These are phyloP conservation scores for Scopus umbretta DNA, from an alignment of 2,113 vertebrate genomes.

Conservation along the genomic window DNA sequence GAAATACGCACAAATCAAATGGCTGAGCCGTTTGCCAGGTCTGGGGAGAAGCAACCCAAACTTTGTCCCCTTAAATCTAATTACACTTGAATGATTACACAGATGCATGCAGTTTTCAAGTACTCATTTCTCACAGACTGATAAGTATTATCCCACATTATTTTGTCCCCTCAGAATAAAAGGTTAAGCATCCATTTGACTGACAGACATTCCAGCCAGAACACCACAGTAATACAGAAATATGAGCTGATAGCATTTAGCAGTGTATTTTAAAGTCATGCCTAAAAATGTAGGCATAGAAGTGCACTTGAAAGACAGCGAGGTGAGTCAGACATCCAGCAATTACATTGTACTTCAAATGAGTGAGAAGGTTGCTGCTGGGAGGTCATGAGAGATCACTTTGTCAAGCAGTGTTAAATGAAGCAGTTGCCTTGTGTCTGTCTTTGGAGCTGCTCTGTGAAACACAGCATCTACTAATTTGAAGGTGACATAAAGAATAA, in stretches of 20 bases:
- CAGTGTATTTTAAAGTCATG: background rate
- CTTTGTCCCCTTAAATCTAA: background rate
- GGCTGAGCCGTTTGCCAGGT: background rate
- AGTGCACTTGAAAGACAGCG: background rate
- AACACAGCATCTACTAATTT: background rate
- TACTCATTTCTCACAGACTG: background rate
- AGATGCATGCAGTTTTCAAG: background rate
- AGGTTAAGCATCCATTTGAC: background rate
- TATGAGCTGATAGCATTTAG: background rate
- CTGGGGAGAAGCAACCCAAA: background rate
- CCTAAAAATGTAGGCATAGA: constrained; percentile 13
- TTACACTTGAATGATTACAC: background rate
- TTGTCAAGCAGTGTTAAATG: constrained; percentile 36
- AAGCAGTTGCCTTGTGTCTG: constrained; percentile 13
- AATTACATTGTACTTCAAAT: constrained; percentile 36
- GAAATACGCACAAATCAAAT: background rate
- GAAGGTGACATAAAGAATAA: constrained; percentile 1
- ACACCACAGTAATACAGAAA: background rate
- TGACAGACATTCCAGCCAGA: background rate
- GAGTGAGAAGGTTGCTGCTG: constrained; percentile 22
- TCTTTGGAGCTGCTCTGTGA: background rate
- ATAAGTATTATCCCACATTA: background rate
- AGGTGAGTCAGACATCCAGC: constrained; percentile 30
- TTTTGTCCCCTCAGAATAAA: background rate
- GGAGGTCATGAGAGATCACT: constrained; percentile 27